Conservation (phyloP, 1,140 invertebrate species). For the Pseudomyrmex dendroicus region DNA sequence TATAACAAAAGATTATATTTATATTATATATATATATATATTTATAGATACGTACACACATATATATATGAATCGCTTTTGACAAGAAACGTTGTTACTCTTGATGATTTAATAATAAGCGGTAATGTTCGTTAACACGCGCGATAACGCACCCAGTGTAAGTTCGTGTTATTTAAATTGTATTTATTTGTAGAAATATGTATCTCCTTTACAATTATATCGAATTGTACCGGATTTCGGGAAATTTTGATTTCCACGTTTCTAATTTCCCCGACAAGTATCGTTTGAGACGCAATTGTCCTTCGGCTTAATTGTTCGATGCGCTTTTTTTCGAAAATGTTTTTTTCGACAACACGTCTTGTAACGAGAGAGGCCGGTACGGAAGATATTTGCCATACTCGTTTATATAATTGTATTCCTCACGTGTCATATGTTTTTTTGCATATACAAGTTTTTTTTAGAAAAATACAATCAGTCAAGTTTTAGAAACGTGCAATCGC, state of each 20-base stretch:
- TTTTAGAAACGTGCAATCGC: too few species aligned
- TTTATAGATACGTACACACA: neutral
- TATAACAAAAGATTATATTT: constrained; percentile 35
- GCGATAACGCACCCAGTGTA: constrained; percentile 37
- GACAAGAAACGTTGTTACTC: neutral
- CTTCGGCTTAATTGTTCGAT: too few species aligned
- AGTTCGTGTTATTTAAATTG: constrained; percentile 56
- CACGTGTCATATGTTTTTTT: too few species aligned
- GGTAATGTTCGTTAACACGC: constrained; percentile 24
- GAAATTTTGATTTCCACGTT: neutral
- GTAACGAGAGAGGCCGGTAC: too few species aligned
- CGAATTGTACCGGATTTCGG: neutral
- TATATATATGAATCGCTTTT: neutral
- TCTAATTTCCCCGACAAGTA: neutral
- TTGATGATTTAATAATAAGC: neutral
- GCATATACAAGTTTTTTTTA: too few species aligned
- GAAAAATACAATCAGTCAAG: too few species aligned
- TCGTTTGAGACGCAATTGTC: neutral
- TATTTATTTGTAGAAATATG: constrained; percentile 70
- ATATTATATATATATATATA: constrained; percentile 19
- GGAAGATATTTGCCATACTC: too few species aligned
- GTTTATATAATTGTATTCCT: too few species aligned
- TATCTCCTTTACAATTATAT: constrained; percentile 3
- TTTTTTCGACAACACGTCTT: too few species aligned
- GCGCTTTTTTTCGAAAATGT: too few species aligned